Evolutionary conservation across 2,797 vertebrate genomes (phyloP), one percentile per base, ranked within the genome.

Genomic region (Gallinago solitaria): DNA sequence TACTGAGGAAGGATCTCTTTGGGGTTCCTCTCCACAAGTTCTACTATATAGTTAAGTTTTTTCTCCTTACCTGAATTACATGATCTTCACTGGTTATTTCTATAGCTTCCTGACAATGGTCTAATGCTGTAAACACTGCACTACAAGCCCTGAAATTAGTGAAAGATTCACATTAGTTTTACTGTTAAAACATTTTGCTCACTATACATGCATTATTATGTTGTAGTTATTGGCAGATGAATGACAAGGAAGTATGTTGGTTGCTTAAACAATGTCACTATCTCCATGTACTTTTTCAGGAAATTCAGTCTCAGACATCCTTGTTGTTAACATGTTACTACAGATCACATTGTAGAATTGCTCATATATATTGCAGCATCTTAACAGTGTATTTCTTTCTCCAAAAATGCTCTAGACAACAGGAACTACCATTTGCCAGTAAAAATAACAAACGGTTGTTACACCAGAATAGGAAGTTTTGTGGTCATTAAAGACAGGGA

Each of bases 61-160:
- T 64, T 2, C 11, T n/a, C 78, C 95, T 20, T 98, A 98, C 98
- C 98, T 98, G 98, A 96, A 98, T 98, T 67, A 98, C 97, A 48
- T 99, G 99, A 90, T 99, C 98, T 96, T 99, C 99, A n/a, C 98
- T 99, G 90, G 99, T 99, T 98, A 99, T 99, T 98, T 99, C 99
- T 97, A 99, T 98, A 39, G 99, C 99, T 97, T 99, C 99, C 21
- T 99, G 99, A 96, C 99, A 99, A 77, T 98, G 98, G 89, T 99
- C 99, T 97, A 99, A 96, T 16, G 99, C 99, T 3, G 98, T 99
- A 96, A 99, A 99, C 94, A 99, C 97, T 7, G 99, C 99, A 96
- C 99, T 99, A 97, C 99, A 99, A 86, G 99, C 99, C 98, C 99
- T 99, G 98, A 16, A 96, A 97, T 94, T 41, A 96, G 59, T 54